Evolutionary conservation across 92 coral and sea anemone species (phyloP), one percentile per base, ranked within the genome.

Genomic region (Diadumene lineata): DNA sequence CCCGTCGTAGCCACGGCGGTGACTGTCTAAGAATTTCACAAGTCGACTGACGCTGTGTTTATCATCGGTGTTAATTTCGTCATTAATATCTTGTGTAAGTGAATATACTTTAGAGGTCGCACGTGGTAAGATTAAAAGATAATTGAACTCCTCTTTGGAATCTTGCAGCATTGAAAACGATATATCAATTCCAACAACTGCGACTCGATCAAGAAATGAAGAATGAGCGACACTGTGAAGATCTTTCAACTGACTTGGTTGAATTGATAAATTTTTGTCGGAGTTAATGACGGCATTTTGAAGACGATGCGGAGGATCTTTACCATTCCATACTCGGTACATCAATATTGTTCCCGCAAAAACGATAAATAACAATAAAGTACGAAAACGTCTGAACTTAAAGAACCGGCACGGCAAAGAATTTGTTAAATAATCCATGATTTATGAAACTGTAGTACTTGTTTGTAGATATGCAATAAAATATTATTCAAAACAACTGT

Each of bases 101-200:
- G 64, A 58, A 26, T 58, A 26, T 1, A 24, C 64, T 58, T 58
- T 58, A 19, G 28, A 21, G 11, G 64, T 22, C 1, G 63, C 62
- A 18, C 32, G 75, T 44, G 75, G 75, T 26, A 70, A 31, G 7
- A 70, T 51, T 30, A 70, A 53, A 10, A 70, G 29, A 31, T 70
- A 70, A 24, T 31, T 50, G 55, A 70, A 70, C 21, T 9, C 16
- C 18, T 31, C 25, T 16, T 56, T 50, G 31, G 27, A 57, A 3
- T 13, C 34, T 19, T 70, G 28, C 28, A 53, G 63, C 31, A 26
- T 51, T 8, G 34, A 4, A 31, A 57, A 70, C n/a, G 75, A 70
- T 29, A 51, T 50, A 34, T 70, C 75, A 0, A 46, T 70, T 11
- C 75, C 75, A 16, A 70, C 30, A 19, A 70, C 58, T 7, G 63